Base-by-base conservation (phyloP, 2,888 invertebrate genomes). In the Eledona agricola region DNA sequence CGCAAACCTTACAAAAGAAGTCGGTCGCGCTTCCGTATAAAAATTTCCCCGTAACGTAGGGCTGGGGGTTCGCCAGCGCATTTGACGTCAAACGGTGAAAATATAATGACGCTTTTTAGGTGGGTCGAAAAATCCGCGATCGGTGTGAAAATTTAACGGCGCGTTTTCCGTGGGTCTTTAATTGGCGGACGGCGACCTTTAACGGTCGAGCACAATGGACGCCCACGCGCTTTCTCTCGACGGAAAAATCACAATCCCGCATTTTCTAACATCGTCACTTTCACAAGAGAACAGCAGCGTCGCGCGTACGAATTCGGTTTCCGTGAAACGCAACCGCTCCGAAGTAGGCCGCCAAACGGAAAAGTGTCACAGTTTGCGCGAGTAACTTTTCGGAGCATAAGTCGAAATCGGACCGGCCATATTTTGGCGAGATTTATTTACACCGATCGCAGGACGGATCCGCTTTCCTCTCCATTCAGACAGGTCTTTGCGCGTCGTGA, bases 1-100 rank as follows among this genome's bases (percentile, higher is more conserved):
- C 40, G 40, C 28, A 40, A 40, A 40, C 40, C 40, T 26, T 28
- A 40, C 28, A 40, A 35, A 35, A 35, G 10, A 38, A 38, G 25
- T 38, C 25, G 25, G 25, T 16, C 31, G 31, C 16, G 31, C 11
- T 38, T 38, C 38, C 38, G 38, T 16, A 26, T n/a, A n/a, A n/a
- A n/a, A n/a, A n/a, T n/a, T n/a, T n/a, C n/a, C n/a, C n/a, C n/a
- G n/a, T n/a, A n/a, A n/a, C n/a, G n/a, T n/a, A n/a, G n/a, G n/a
- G n/a, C n/a, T n/a, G n/a, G n/a, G n/a, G n/a, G n/a, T n/a, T n/a
- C n/a, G n/a, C n/a, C n/a, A n/a, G n/a, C n/a, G n/a, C n/a, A n/a
- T n/a, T n/a, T n/a, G n/a, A n/a, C n/a, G n/a, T n/a, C n/a, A n/a
- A n/a, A n/a, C n/a, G n/a, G n/a, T n/a, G n/a, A n/a, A n/a, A n/a